Base-by-base conservation (phyloP, 2,888 invertebrate species). In the Coremacera marginata region DNA sequence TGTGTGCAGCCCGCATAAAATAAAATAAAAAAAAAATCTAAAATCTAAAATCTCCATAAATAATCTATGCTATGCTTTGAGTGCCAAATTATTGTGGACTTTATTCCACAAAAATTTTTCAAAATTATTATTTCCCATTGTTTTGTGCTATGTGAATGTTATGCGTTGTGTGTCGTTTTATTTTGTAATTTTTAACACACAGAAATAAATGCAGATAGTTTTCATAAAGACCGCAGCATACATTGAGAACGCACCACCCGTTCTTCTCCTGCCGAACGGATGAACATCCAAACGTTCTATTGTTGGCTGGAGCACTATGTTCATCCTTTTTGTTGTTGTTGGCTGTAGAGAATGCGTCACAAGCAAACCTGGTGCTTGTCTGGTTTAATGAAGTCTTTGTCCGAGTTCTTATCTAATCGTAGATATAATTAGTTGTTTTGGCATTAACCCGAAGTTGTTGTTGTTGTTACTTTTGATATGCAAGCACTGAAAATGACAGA, bases 11-110 rank as follows among this genome's bases (percentile, higher is more conserved):
- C 68, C 68, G 63, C 63, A 63, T 63, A n/a, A 14, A 34, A 63
- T 44, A 11, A 44, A 44, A n/a, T n/a, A n/a, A 44, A 44, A 31
- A 31, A 31, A 31, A 31, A 31, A 31, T 31, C n/a, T n/a, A n/a
- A 44, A 44, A 44, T 44, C 14, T 68, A 4, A 27, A 51, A 68
- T 27, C 27, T 51, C 51, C 68, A 68, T 68, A 68, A 68, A 68
- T 68, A 27, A 16, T 51, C 16, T 27, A 27, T 16, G 25, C 44
- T 44, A 44, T 44, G 44, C 11, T 2, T 11, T 44, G 44, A 44
- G 44, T 44, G 44, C 44, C 44, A 44, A 44, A 14, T 14, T 44
- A 11, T 44, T 44, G 44, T 44, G 14, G 44, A 44, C 44, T 44
- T 44, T 1, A 44, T 44, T 1, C 44, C 44, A 44, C 37, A 44